phyloP scores from a whole-genome alignment of 2,888 invertebrate species.

The Heliconius cydno region DNA sequence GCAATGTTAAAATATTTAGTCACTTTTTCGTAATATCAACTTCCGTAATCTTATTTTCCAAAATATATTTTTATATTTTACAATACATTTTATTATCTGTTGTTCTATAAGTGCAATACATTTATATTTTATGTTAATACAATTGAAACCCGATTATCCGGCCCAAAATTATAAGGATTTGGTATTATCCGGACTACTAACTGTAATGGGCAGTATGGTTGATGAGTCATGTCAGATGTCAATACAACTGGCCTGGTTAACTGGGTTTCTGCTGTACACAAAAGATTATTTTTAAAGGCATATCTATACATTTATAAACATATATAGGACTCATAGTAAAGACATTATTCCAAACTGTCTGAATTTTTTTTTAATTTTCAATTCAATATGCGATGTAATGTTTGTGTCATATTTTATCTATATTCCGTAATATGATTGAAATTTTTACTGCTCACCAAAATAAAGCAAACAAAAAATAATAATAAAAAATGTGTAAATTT shows the following conservation, averaged over 20 bases:
- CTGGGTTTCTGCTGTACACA: background rate
- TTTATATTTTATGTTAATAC: background rate
- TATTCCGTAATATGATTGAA: background rate
- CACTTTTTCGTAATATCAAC: background rate
- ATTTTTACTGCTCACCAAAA: too few relatives aligned
- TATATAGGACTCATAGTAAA: background rate
- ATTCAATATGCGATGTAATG: background rate
- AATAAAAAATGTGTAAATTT: background rate
- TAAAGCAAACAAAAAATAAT: background rate
- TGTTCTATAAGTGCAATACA: background rate
- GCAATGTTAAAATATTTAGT: constrained; percentile 14
- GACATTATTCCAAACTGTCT: background rate
- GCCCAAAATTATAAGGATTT: background rate
- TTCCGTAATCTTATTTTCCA: background rate
- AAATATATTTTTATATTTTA: constrained; percentile 13
- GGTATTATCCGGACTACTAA: background rate
- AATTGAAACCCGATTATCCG: background rate
- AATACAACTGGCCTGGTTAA: background rate
- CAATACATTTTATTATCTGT: constrained; percentile 14
- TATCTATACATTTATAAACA: constrained; percentile 1
- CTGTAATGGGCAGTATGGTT: background rate
- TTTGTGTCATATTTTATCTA: background rate
- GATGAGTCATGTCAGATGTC: background rate
- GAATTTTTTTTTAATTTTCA: background rate
- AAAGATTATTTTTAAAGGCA: background rate